phyloP scores from a whole-genome alignment of 2,113 vertebrate genomes.

The Macheiramphus alcinus region DNA sequence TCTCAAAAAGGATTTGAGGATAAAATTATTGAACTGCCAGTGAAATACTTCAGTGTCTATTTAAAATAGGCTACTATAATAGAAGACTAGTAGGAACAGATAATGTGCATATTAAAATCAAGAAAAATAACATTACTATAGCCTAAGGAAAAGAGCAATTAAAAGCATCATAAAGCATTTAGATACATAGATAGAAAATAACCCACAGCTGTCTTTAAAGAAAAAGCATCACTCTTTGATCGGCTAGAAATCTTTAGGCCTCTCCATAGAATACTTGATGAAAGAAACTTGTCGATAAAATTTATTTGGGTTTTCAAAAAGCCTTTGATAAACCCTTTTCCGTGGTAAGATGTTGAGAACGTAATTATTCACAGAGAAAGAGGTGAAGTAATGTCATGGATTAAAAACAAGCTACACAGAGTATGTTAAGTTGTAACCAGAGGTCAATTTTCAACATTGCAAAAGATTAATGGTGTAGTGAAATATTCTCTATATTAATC shows the following conservation, averaged over 20 bases:
- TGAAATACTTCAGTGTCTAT: neutral
- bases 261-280: neutral
- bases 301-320: neutral
- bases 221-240: neutral
- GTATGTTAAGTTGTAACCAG: neutral
- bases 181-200: neutral
- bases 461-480: neutral
- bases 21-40: neutral
- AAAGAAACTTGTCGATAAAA: neutral
- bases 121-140: neutral
- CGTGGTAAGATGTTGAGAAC: neutral
- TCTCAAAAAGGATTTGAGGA: neutral
- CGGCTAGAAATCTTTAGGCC: neutral
- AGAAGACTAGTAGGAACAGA: neutral
- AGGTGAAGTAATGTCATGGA: neutral
- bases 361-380: neutral
- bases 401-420: neutral
- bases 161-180: neutral
- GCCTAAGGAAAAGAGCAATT: neutral
- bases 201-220: neutral
- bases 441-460: neutral
- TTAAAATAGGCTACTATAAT: neutral
- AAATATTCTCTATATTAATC: neutral
- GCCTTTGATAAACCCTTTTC: neutral
- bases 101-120: neutral